Conservation (phyloP, 2,888 invertebrate genomes). For the Cataglyphis livida region DNA sequence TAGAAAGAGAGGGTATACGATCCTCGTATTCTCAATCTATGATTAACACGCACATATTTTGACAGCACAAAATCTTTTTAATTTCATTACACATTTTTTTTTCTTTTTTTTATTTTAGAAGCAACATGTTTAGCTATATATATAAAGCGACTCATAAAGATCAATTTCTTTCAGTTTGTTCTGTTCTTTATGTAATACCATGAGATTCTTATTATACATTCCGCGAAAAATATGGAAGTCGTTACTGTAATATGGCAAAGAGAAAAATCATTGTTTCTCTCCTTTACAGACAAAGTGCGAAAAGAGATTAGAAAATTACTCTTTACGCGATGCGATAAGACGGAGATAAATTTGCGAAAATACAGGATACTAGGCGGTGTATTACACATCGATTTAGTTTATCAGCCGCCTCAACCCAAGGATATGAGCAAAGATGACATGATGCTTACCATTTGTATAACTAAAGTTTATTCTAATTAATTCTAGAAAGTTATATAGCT, state of each 20-base stretch:
- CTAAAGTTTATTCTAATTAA: constrained; percentile 72
- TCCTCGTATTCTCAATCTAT: neutral
- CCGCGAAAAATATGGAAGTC: neutral
- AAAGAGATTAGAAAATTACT: constrained; percentile 77
- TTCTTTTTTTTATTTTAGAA: neutral
- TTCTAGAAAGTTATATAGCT: neutral
- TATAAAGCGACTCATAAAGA: neutral
- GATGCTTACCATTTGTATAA: constrained; percentile 86
- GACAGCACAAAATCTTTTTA: neutral
- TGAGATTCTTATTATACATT: neutral
- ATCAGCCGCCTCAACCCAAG: constrained; percentile 93
- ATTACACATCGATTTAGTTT: constrained; percentile 90
- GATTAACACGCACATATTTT: neutral
- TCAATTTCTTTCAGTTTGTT: neutral
- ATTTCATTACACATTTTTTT: neutral
- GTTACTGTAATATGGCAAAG: neutral
- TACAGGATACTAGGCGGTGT: constrained; percentile 92
- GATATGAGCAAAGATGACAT: constrained; percentile 86
- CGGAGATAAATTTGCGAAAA: constrained; percentile 91
- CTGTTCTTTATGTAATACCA: neutral
- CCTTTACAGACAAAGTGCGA: constrained; percentile 84
- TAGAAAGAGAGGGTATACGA: constrained; percentile 76
- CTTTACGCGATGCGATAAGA: constrained; percentile 79
- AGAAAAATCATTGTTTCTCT: neutral
- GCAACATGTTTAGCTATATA: neutral